Conservation (phyloP, 2,113 vertebrate genomes). For the Dasyurus viverrinus region DNA sequence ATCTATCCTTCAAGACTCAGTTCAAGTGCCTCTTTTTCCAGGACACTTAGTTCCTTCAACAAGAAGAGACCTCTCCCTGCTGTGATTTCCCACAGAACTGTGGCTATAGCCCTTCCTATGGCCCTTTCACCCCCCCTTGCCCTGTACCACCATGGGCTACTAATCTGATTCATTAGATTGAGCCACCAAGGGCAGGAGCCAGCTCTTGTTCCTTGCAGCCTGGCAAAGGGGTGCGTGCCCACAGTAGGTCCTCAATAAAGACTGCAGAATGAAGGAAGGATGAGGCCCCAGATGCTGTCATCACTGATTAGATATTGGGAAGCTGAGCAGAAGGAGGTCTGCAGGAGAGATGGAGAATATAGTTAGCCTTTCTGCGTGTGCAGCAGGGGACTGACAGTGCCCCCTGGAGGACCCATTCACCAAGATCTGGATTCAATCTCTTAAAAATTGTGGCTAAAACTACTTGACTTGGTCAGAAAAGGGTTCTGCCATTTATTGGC, state of each 20-base stretch:
- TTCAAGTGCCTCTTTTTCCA: not conserved
- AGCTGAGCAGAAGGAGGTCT: not conserved
- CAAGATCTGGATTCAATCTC: not conserved
- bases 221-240: not conserved
- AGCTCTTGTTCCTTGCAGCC: not conserved
- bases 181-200: not conserved
- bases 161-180: not conserved
- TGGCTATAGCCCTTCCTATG: not conserved
- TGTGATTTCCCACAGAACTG: not conserved
- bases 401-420: not conserved
- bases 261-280: not conserved
- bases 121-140: not conserved
- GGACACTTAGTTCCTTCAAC: not conserved
- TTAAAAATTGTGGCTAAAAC: not conserved
- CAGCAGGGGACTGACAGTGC: not conserved
- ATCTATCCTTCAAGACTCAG: not conserved
- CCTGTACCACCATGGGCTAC: not conserved
- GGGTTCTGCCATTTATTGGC: not conserved
- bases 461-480: not conserved
- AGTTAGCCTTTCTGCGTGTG: not conserved
- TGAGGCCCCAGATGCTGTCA: not conserved
- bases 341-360: not conserved
- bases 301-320: not conserved
- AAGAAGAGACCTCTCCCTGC: not conserved
- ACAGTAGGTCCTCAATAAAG: not conserved